These are phyloP conservation scores for Drosophila fuyamai DNA, from an alignment of 1,140 invertebrate genomes.

Conservation along the genomic window DNA sequence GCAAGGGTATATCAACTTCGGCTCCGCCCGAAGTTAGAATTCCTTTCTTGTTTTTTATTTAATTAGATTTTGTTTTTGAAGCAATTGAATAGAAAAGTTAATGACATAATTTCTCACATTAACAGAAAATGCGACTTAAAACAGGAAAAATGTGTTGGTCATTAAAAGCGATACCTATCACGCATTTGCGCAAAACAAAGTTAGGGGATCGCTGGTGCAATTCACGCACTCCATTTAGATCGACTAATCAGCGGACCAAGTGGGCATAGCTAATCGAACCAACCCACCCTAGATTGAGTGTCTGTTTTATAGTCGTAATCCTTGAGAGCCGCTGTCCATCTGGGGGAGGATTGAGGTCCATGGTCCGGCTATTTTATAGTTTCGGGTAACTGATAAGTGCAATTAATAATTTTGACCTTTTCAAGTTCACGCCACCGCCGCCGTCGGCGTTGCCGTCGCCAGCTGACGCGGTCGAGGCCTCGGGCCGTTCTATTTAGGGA, in stretches of 20 bases:
- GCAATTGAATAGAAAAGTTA: neutral
- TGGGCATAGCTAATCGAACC: slow-evolving; percentile 74
- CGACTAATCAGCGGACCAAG: slow-evolving; percentile 77
- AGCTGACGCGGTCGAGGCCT: slow-evolving; percentile 36
- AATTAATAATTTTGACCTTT: slow-evolving; percentile 81
- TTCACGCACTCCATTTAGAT: neutral
- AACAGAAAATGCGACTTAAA: neutral
- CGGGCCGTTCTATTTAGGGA: slow-evolving; percentile 27
- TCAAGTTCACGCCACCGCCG: slow-evolving; percentile 58
- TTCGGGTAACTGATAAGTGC: slow-evolving; percentile 72
- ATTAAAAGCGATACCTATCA: neutral
- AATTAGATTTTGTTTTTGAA: no score
- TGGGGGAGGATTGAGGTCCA: slow-evolving; percentile 25
- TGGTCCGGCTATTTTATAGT: slow-evolving; percentile 8
- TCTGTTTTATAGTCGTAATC: slow-evolving; percentile 9
- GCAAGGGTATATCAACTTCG: no score
- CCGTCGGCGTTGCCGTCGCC: neutral
- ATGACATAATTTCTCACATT: neutral
- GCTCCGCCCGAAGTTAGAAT: no score
- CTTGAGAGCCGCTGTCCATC: neutral
- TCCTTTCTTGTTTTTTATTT: no score
- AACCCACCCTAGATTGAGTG: slow-evolving; percentile 30
- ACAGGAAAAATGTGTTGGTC: neutral
- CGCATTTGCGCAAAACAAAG: neutral
- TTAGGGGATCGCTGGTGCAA: slow-evolving; percentile 2